These are phyloP conservation scores for Sarcophaga rosellei DNA, from an alignment of 2,888 invertebrate species.

Conservation along the genomic window DNA sequence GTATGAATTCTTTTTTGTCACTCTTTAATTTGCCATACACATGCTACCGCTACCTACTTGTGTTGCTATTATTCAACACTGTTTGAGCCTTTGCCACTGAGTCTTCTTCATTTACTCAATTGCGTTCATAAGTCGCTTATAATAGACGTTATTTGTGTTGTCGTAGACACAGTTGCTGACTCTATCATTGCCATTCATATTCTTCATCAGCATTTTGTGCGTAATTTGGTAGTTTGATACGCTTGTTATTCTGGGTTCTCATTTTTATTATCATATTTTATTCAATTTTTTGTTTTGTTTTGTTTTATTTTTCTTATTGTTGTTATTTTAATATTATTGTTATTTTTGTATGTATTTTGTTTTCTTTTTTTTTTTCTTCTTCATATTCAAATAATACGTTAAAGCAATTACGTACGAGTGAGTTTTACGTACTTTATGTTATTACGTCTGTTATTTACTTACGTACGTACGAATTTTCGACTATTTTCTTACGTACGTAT, in stretches of 20 bases:
- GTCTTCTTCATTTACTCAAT: slow-evolving; percentile 33
- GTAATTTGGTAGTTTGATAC: slow-evolving; percentile 37
- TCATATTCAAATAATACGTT: not conserved
- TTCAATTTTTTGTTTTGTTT: not conserved
- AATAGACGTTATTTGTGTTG: slow-evolving; percentile 20
- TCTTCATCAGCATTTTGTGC: slow-evolving; percentile 16
- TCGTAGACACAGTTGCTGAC: not conserved
- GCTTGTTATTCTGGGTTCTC: not conserved
- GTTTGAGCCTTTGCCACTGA: slow-evolving; percentile 2
- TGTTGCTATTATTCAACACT: not conserved
- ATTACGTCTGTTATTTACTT: slow-evolving; percentile 19
- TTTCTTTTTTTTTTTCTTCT: too few species aligned
- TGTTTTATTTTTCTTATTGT: not conserved
- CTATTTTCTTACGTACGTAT: not conserved
- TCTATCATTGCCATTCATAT: not conserved
- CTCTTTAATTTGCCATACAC: not conserved
- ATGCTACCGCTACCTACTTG: slow-evolving; percentile 22
- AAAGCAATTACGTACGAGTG: slow-evolving; percentile 40
- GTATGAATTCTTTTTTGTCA: not conserved
- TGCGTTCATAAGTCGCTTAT: slow-evolving; percentile 17
- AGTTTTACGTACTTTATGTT: slow-evolving; percentile 10
- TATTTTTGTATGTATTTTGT: slow-evolving; percentile 5
- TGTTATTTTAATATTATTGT: not conserved
- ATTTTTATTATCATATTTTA: slow-evolving; percentile 8
- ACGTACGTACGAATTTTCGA: not conserved